phyloP scores from a whole-genome alignment of 2,888 invertebrate genomes.

The Drosophila buzzatii region DNA sequence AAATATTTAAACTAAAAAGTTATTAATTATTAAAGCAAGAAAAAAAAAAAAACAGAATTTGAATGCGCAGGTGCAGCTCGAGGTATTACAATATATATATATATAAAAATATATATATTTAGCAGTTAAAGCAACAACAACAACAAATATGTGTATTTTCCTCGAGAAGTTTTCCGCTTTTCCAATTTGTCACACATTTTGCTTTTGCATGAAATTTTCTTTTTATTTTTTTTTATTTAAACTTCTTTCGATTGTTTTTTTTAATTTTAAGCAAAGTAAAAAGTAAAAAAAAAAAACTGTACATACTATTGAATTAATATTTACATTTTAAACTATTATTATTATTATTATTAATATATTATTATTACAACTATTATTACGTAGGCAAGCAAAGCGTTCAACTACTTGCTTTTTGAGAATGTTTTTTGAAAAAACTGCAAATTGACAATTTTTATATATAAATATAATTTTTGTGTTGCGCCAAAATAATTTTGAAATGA shows the following conservation, averaged over 20 bases:
- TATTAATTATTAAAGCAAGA: conserved; percentile 68
- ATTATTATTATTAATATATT: conserved; percentile 41
- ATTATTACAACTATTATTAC: conserved; percentile 48
- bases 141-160: conserved; percentile 18
- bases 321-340: conserved; percentile 48
- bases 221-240: conserved; percentile 15
- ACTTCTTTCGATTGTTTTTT: conserved; percentile 65
- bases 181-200: conserved; percentile 19
- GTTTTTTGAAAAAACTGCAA: conserved; percentile 81
- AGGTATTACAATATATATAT: conserved; percentile 45
- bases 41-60: conserved; percentile 23
- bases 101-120: conserved; percentile 45
- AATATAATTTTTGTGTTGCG: conserved; percentile 1
- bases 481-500: conserved; percentile 11
- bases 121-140: conserved; percentile 43
- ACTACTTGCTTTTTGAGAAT: conserved; percentile 74
- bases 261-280: conserved; percentile 71
- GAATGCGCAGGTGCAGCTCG: conserved; percentile 12
- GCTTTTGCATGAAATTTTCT: conserved; percentile 23
- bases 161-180: conserved; percentile 23
- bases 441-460: conserved; percentile 45
- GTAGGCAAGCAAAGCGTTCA: conserved; percentile 58
- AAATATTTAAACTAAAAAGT: conserved; percentile 77
- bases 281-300: conserved; percentile 45
- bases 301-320: conserved; percentile 52